A percentile compares a stretch with the other conserved stretches of the same genome.
Evolutionary conservation across 2,797 vertebrate genomes (phyloP).

Genomic region (Sebastiscus albofasciatus): DNA sequence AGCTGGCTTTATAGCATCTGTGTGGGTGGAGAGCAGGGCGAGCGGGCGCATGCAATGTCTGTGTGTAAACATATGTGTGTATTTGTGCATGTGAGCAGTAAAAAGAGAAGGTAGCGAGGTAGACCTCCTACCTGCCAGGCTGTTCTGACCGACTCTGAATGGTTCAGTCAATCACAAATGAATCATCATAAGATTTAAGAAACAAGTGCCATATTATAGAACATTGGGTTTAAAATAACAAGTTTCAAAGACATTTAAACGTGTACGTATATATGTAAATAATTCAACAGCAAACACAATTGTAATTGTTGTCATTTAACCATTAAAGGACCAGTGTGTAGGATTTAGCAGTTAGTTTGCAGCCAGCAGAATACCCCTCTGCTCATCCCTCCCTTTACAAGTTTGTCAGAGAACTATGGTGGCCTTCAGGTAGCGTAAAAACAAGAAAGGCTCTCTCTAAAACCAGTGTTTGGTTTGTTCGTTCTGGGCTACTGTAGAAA

Average conservation of each 20-base stretch:
- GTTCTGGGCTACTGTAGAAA: too few species aligned
- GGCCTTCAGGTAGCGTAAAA: too few species aligned
- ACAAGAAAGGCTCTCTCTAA: too few species aligned
- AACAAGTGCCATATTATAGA: background rate
- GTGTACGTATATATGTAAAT: background rate
- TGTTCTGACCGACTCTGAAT: background rate
- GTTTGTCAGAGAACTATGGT: too few species aligned
- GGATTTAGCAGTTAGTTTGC: too few species aligned
- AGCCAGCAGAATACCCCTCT: too few species aligned
- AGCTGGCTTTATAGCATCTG: conserved; percentile 55
- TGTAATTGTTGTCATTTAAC: background rate
- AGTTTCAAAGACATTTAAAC: background rate
- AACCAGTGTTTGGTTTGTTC: too few species aligned
- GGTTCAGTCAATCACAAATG: background rate
- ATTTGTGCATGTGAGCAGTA: conserved; percentile 26
- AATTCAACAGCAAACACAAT: background rate
- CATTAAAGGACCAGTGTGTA: too few species aligned
- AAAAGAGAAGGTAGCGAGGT: background rate
- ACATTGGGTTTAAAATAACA: background rate
- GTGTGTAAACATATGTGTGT: conserved; percentile 48
- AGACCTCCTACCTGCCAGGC: background rate
- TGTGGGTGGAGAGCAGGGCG: conserved; percentile 33
- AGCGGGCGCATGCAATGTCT: conserved; percentile 13
- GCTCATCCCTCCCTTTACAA: too few species aligned
- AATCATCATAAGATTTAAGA: background rate